Evolutionary conservation across 2,888 invertebrate genomes (phyloP).

Genomic region (Cephonodes hylas): DNA sequence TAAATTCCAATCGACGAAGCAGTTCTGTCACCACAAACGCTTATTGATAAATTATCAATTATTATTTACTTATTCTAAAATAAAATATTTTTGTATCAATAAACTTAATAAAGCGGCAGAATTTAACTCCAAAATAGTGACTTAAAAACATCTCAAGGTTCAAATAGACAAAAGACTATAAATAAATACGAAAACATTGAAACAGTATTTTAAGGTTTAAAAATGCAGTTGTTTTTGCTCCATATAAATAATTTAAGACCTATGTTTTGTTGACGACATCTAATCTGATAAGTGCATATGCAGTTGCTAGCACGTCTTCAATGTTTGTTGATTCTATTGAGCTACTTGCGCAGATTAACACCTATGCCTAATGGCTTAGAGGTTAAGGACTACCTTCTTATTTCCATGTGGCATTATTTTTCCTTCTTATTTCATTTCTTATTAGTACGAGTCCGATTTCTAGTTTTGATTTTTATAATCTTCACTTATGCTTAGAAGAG

Average conservation of each 20-base stretch:
- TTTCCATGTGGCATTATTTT: no score
- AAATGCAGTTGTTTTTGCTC: neutral
- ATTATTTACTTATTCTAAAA: no score
- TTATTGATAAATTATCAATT: neutral
- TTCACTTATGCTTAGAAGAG: no score
- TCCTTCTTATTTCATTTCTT: no score
- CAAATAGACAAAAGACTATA: neutral
- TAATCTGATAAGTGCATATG: neutral
- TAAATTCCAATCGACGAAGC: neutral
- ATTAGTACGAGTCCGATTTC: no score
- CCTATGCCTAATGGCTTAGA: no score
- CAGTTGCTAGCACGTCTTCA: slow-evolving; percentile 16
- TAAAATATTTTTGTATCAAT: no score
- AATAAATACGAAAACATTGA: neutral
- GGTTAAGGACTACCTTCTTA: no score
- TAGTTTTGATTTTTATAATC: no score
- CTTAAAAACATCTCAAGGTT: neutral
- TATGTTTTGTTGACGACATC: neutral
- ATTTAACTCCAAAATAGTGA: neutral
- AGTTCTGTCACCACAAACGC: neutral
- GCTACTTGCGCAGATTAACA: slow-evolving; percentile 23
- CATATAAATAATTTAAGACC: neutral
- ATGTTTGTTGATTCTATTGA: slow-evolving; percentile 30
- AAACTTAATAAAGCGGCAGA: neutral
- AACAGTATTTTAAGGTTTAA: neutral